phyloP scores from a whole-genome alignment of 2,888 invertebrate genomes.

The Mechanitis mazaeus region DNA sequence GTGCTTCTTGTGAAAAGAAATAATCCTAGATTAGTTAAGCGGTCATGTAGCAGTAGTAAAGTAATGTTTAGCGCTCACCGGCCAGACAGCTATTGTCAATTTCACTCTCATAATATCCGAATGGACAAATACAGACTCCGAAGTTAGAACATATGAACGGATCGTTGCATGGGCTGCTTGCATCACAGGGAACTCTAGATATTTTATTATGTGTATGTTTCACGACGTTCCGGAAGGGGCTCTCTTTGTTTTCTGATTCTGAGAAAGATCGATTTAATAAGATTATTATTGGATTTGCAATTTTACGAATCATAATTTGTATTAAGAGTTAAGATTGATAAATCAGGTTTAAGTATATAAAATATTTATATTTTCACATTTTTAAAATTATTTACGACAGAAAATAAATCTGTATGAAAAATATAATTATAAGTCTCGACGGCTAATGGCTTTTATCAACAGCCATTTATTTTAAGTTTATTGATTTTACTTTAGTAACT shows the following conservation, averaged over 20 bases:
- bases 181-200: constrained; percentile 35
- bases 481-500: no score
- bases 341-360: no score
- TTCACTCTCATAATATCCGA: constrained; percentile 50
- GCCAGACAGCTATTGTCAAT: constrained; percentile 47
- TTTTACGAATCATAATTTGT: no score
- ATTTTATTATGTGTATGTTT: constrained; percentile 3
- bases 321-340: no score
- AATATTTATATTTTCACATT: no score
- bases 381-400: no score
- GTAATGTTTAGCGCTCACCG: constrained; percentile 39
- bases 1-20: no score
- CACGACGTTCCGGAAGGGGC: not conserved
- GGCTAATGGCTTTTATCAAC: no score
- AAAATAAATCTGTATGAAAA: no score
- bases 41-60: not conserved
- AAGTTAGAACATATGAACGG: constrained; percentile 47
- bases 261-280: not conserved
- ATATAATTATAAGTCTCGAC: no score
- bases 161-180: constrained; percentile 31
- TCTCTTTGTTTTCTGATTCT: not conserved
- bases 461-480: no score
- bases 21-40: no score
- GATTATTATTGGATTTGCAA: not conserved
- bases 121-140: constrained; percentile 53